Percentiles rank a stretch among this genome's conserved stretches.
Conservation (phyloP, 2,797 vertebrate species). For the Australoheros facetus region DNA sequence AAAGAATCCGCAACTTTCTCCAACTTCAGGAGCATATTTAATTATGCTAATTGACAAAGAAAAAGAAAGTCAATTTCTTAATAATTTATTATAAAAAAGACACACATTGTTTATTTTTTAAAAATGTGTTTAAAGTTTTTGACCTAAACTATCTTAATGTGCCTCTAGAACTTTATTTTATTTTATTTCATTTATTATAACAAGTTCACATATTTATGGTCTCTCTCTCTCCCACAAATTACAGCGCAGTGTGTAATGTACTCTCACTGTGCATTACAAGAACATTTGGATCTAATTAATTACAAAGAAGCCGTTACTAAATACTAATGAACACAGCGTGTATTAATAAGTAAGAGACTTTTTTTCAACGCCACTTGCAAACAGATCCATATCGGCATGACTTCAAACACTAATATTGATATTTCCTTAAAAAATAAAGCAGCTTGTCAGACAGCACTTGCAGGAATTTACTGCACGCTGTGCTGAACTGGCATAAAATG, state of each 20-base stretch:
- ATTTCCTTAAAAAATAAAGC: slow-evolving; percentile 17
- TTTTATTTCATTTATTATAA: not conserved
- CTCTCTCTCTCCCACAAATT: not conserved
- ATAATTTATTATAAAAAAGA: not conserved
- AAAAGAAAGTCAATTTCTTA: not conserved
- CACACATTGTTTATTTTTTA: not conserved
- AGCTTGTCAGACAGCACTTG: slow-evolving; percentile 29
- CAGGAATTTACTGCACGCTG: slow-evolving; percentile 34
- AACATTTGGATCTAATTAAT: slow-evolving; percentile 21
- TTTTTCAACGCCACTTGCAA: slow-evolving; percentile 12
- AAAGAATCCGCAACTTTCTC: not conserved
- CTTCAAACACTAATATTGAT: slow-evolving; percentile 28
- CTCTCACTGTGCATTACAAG: not conserved
- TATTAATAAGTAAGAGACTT: slow-evolving; percentile 19
- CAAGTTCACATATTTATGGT: not conserved
- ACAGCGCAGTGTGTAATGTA: not conserved
- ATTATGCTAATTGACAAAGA: not conserved
- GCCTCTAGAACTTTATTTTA: not conserved
- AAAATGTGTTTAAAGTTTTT: not conserved
- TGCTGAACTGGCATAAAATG: slow-evolving; percentile 22
- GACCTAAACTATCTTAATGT: not conserved
- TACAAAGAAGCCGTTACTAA: slow-evolving; percentile 23
- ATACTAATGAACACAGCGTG: slow-evolving; percentile 40
- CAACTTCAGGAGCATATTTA: not conserved
- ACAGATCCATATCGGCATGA: slow-evolving; percentile 34